Evolutionary conservation across 2,113 vertebrate genomes (phyloP), one percentile per base, ranked within the genome.

Genomic region (Dicaeum eximium): DNA sequence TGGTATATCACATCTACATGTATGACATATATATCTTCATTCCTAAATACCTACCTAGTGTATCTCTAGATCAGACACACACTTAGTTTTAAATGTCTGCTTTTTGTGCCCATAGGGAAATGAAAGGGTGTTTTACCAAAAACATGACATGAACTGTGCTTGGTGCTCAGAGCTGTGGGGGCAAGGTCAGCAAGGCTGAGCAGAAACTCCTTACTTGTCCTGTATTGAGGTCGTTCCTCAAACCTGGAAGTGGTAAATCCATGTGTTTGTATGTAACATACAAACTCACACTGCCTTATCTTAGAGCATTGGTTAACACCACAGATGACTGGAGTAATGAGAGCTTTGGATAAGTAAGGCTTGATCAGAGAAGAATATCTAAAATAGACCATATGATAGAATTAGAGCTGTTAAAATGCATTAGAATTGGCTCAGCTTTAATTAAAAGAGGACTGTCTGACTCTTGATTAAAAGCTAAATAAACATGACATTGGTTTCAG

Each of bases 381-480:
- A n/a, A 70, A 70, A 28, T 40, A 13, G 37, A 35, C 4, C 25
- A 23, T 45, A 45, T 50, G 38, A 53, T n/a, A 70, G 64, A 70
- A 91, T 80, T 75, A 65, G 12, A 80, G 47, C 54, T 70, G 22
- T 56, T 75, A 66, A 80, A 93, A 77, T 48, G 27, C 48, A 35
- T 81, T 64, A 33, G 10, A 88, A 69, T 20, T 51, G 78, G 42
- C 44, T 80, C 23, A 60, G 74, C 25, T 10, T 69, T 86, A 88
- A 90, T 90, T 93, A 86, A 74, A 92, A 64, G 54, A 58, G 73
- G 24, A 54, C 27, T 91, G 80, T 21, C 27, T 38, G 64, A 42
- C 33, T 75, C 30, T 47, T 35, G 13, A 77, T 77, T 73, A 80
- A 88, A 88, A 86, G 62, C 38, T 80, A 66, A 83, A 62, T 31